A percentile compares a stretch with the other conserved stretches of the same genome.
phyloP scores from a whole-genome alignment of 2,797 vertebrate genomes.

The Miichthys miiuy region DNA sequence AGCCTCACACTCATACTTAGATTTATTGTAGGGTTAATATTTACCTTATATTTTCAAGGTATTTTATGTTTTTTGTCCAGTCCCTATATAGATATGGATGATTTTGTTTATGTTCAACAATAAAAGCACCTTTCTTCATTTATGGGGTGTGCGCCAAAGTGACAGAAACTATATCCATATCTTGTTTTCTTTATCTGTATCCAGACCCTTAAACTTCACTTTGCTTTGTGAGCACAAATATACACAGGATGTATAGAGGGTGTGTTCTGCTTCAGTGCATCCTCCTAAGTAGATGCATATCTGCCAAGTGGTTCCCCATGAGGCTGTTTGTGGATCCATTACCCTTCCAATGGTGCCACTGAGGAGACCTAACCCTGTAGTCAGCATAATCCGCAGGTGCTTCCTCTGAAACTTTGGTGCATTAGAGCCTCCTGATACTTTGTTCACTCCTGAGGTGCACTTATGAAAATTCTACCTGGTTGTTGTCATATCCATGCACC shows the following conservation, averaged over 20 bases:
- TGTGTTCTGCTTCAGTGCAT: constrained; percentile 59
- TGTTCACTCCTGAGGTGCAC: constrained; percentile 44
- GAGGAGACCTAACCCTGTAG: constrained; percentile 55
- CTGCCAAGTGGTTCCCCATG: constrained; percentile 75
- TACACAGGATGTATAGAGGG: constrained; percentile 63
- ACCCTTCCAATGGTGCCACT: constrained; percentile 71
- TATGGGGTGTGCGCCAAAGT: constrained; percentile 28
- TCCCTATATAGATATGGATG: background rate
- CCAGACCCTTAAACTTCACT: constrained; percentile 38
- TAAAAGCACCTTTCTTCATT: constrained; percentile 6
- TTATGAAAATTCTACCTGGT: constrained; percentile 48
- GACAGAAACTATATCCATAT: constrained; percentile 32
- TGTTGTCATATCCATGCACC: constrained; percentile 37
- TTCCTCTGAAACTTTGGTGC: constrained; percentile 68
- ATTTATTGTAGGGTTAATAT: too few relatives aligned
- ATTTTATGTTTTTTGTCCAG: background rate
- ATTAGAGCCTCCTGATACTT: constrained; percentile 59
- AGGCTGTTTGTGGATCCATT: constrained; percentile 81
- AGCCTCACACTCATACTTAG: background rate
- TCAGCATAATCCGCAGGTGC: constrained; percentile 77
- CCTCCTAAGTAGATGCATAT: constrained; percentile 75
- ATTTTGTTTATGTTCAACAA: constrained; percentile 31
- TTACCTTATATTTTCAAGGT: too few relatives aligned
- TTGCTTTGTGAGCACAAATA: constrained; percentile 57
- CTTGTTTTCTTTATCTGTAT: constrained; percentile 34